phyloP scores from a whole-genome alignment of 2,888 invertebrate species.

The Tipula unca region DNA sequence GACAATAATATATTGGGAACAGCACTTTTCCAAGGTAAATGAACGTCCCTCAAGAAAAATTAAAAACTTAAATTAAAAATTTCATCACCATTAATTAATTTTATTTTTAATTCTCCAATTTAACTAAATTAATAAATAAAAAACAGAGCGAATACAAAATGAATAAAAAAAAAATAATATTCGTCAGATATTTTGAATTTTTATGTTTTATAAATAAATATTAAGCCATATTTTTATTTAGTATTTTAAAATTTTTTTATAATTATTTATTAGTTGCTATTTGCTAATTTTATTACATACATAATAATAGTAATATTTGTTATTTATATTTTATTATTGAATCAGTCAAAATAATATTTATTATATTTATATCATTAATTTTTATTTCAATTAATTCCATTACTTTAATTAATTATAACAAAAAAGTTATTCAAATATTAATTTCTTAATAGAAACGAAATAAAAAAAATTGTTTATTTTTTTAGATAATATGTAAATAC shows the following conservation, averaged over 20 bases:
- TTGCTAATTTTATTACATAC: background rate
- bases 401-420: background rate
- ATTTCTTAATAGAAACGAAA: background rate
- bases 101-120: background rate
- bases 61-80: background rate
- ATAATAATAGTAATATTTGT: background rate
- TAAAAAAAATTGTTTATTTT: no score
- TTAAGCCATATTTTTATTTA: background rate
- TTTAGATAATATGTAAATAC: background rate
- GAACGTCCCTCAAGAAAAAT: background rate
- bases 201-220: background rate
- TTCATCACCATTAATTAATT: background rate
- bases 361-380: background rate
- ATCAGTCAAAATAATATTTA: background rate
- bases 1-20: background rate
- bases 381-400: background rate
- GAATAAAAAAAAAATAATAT: background rate
- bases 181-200: background rate
- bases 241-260: background rate
- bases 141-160: background rate
- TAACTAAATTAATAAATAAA: background rate
- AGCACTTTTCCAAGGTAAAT: background rate
- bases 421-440: background rate
- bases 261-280: background rate
- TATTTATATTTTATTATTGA: background rate